Base-by-base conservation (phyloP, 1,140 invertebrate genomes). In the Ctenoplectra terminalis region DNA sequence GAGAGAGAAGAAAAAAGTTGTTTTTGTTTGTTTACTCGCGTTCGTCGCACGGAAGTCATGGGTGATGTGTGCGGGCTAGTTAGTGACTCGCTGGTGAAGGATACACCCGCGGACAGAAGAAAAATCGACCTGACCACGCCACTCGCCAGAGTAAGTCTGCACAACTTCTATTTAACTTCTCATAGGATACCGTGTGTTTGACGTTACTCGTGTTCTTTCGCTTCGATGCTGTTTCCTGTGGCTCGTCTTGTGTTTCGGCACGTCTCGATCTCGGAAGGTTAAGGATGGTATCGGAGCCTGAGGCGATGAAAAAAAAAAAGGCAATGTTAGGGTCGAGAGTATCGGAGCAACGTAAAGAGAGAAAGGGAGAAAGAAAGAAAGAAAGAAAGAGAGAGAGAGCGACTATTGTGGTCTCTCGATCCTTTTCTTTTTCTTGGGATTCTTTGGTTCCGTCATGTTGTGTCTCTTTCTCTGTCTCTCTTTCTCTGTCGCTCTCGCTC, bases 61-160 rank as follows among this genome's bases (percentile, higher is more conserved):
- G 79, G 71, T 86, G 84, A 82, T 82, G 85, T 86, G 80, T 73
- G 60, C 72, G 50, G 63, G 84, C 73, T 71, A 86, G 69, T 77
- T 86, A 82, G 74, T 86, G 79, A 86, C 61, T 54, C 29, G 52
- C 72, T 72, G n/a, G 48, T 54, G 79, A 50, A 85, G 85, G 85
- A 86, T 86, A 86, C 40, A 75, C 56, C 67, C 78, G 43, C 70
- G 66, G 64, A 72, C 46, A 46, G 72, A 67, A 73, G 83, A 67
- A 72, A 82, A 50, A 37, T 82, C 69, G 54, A 56, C 73, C n/a
- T 48, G 23, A 46, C 60, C 50, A 37, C 54, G 11, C 48, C 78
- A 17, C 29, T 52, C 66, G 34, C 23, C 34, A 15, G 0, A 29
- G 84, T 86, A 40, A 86, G 84, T 85, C 17, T 46, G 26, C 43